These are phyloP conservation scores for Helicorthomorpha holstii DNA, from an alignment of 1,140 invertebrate genomes.

Conservation along the genomic window DNA sequence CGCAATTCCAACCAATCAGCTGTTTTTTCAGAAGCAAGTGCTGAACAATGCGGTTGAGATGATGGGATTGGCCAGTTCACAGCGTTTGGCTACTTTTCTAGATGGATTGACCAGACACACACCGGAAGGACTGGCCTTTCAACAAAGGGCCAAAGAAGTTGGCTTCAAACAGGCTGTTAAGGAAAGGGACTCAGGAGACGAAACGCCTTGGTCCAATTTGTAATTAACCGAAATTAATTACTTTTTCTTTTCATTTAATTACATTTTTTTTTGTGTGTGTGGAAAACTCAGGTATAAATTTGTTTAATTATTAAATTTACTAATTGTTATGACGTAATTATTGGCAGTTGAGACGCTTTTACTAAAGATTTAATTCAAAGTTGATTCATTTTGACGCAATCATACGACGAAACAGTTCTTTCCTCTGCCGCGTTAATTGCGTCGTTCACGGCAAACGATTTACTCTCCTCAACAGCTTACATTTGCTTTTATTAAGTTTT, in stretches of 20 bases:
- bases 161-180: constrained; percentile 16
- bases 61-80: constrained; percentile 13
- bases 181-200: constrained; percentile 15
- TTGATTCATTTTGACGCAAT: too few species aligned
- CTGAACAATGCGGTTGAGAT: constrained; percentile 16
- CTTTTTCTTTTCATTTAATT: neutral
- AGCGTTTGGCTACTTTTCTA: constrained; percentile 16
- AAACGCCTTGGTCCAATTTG: constrained; percentile 9
- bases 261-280: neutral
- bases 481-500: too few species aligned
- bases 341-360: too few species aligned
- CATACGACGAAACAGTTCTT: too few species aligned
- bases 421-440: too few species aligned
- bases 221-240: neutral
- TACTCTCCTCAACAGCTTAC: too few species aligned
- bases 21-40: constrained; percentile 18
- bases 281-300: neutral
- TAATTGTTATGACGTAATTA: neutral
- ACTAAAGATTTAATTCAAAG: too few species aligned
- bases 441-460: too few species aligned
- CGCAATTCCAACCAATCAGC: constrained; percentile 16
- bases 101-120: constrained; percentile 18
- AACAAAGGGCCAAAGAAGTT: constrained; percentile 13
- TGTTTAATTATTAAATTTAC: neutral
- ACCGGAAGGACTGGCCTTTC: constrained; percentile 16